Evolutionary conservation across 1,140 invertebrate species (phyloP).

Genomic region (Agrilus planipennis): DNA sequence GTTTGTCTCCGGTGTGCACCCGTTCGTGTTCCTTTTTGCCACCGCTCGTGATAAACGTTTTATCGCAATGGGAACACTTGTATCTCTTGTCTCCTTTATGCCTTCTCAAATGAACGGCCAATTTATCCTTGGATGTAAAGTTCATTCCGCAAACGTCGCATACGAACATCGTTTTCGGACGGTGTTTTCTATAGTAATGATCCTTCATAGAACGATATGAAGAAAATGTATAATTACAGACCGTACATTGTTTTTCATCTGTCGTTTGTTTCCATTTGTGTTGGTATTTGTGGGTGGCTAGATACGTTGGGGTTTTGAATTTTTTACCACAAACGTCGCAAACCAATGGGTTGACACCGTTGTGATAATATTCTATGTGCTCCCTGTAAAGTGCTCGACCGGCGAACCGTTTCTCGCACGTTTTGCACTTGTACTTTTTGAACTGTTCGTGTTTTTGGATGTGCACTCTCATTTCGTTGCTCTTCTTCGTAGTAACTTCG

Average conservation of each 20-base stretch:
- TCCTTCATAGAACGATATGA: conserved; percentile 26
- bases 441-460: background rate
- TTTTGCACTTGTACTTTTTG: conserved; percentile 6
- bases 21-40: conserved; percentile 15
- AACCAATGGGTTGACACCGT: conserved; percentile 32
- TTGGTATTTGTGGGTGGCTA: conserved; percentile 29
- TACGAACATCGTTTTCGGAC: conserved; percentile 14
- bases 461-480: background rate
- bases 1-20: conserved; percentile 35
- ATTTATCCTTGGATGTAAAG: background rate
- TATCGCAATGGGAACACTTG: conserved; percentile 3
- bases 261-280: conserved; percentile 68
- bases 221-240: conserved; percentile 1
- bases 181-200: conserved; percentile 28
- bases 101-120: background rate
- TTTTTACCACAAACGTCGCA: background rate
- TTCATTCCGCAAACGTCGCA: conserved; percentile 7
- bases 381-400: conserved; percentile 23
- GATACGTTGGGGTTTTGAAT: background rate
- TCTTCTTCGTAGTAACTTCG: conserved; percentile 25
- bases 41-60: background rate
- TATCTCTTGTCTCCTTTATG: conserved; percentile 4
- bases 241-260: conserved; percentile 58
- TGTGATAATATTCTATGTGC: conserved; percentile 50
- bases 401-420: conserved; percentile 12